phyloP scores from a whole-genome alignment of 2,113 vertebrate species.

The Sorex araneus region DNA sequence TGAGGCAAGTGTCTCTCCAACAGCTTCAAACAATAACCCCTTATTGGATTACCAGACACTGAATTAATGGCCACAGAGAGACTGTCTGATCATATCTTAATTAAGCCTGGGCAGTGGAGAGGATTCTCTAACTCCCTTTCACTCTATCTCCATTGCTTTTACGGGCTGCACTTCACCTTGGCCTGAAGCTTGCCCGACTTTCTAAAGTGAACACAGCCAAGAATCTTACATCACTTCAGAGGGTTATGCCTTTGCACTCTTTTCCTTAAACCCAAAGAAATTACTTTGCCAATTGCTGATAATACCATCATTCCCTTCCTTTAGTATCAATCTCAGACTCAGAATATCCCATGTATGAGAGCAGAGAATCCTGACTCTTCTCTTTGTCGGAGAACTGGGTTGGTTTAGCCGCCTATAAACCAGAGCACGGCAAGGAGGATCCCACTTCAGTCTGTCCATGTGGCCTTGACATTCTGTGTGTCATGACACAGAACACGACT shows the following conservation, averaged over 20 bases:
- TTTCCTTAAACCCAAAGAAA: constrained; percentile 36
- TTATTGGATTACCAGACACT: constrained; percentile 84
- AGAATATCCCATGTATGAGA: background rate
- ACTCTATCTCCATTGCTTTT: background rate
- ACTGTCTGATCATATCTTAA: constrained; percentile 80
- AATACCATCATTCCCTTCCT: background rate
- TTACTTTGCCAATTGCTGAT: background rate
- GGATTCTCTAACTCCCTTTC: constrained; percentile 56
- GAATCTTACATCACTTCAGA: constrained; percentile 1
- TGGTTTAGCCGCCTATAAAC: background rate
- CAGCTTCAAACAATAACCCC: constrained; percentile 84
- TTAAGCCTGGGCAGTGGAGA: constrained; percentile 80
- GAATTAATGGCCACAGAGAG: constrained; percentile 80
- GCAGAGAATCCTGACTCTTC: background rate
- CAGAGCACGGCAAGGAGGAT: background rate
- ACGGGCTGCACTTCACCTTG: constrained; percentile 1
- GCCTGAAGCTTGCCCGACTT: background rate
- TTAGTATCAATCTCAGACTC: background rate
- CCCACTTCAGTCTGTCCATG: background rate
- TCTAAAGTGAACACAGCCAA: constrained; percentile 11
- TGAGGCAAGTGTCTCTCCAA: constrained; percentile 78
- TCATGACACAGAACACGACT: background rate
- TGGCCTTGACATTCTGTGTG: constrained; percentile 14
- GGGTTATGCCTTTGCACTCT: background rate
- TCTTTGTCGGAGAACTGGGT: background rate